Evolutionary conservation across 2,888 invertebrate genomes (phyloP), one percentile per base, ranked within the genome.

Genomic region (Gerosis bhagava): DNA sequence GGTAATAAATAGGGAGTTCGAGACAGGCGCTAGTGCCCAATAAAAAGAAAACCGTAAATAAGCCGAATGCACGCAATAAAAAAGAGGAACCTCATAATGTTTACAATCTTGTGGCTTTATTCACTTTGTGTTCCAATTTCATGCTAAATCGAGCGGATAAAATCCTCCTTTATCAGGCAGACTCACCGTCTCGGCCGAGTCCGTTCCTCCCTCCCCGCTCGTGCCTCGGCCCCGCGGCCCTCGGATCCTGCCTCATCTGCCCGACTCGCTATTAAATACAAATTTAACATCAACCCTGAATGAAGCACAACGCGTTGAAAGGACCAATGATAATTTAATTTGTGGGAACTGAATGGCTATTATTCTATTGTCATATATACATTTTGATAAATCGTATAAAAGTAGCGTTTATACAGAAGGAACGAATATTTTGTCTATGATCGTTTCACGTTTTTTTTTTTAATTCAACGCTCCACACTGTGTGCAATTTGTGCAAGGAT

Each of bases 71-170:
- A 71, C 63, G 75, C 71, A 74, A 77, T 86, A 86, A 88, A 87
- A 87, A 87, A 84, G 78, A 66, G 81, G 79, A 76, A 81, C 77
- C 81, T 83, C 80, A 74, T 86, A 84, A 87, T 88, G 87, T 86
- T 88, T 86, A 88, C 87, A 84, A 84, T 87, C 86, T 83, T 83
- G 87, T 86, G 83, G 84, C 84, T 87, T 87, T 87, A 88, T 87
- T 86, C 88, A 87, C 88, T 86, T 87, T 88, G 88, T 87, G 79
- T 86, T 86, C 83, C 87, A 88, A 88, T 88, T 88, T 88, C 87
- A 87, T 87, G 88, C 84, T 88, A 88, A 88, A 88, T 87, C 83
- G 82, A 83, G 82, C 82, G 84, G 81, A 82, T 83, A 78, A 86
- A 86, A 88, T 83, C 76, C 76, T 83, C 75, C 72, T 86, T 84